phyloP scores from a whole-genome alignment of 2,888 invertebrate genomes.

The Epistrophe eligans region DNA sequence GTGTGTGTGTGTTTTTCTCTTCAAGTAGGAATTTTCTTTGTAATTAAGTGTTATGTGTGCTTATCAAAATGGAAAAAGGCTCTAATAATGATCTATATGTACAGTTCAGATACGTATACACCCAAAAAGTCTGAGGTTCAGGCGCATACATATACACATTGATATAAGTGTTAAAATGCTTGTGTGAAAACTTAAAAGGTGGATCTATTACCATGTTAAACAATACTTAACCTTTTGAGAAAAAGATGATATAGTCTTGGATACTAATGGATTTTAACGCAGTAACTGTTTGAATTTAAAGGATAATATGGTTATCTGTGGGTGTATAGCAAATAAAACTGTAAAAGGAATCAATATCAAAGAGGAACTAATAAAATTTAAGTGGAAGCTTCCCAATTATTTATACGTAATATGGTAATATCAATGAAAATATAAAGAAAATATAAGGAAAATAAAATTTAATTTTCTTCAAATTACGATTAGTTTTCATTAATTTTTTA shows the following conservation, averaged over 20 bases:
- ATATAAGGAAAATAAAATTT: too few species aligned
- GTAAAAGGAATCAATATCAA: background rate
- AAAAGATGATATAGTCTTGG: constrained; percentile 9
- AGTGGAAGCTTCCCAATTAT: too few species aligned
- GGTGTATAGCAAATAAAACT: background rate
- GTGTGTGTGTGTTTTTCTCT: background rate
- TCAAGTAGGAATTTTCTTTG: constrained; percentile 32
- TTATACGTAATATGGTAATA: too few species aligned
- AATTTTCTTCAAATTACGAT: too few species aligned
- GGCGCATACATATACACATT: background rate
- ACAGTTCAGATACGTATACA: background rate
- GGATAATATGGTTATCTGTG: background rate
- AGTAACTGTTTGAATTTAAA: background rate
- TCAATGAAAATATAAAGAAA: too few species aligned
- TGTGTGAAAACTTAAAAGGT: background rate
- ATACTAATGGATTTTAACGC: constrained; percentile 9
- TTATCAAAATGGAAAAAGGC: constrained; percentile 52
- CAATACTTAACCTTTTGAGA: constrained; percentile 5
- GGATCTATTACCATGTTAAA: constrained; percentile 19
- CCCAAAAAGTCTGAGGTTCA: background rate
- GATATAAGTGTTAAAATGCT: background rate
- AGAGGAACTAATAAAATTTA: too few species aligned
- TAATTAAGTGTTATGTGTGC: constrained; percentile 65
- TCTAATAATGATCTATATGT: constrained; percentile 45
- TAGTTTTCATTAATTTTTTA: too few species aligned